These are phyloP conservation scores for Cosmopolites sordidus DNA, from an alignment of 2,888 invertebrate genomes.

Conservation along the genomic window DNA sequence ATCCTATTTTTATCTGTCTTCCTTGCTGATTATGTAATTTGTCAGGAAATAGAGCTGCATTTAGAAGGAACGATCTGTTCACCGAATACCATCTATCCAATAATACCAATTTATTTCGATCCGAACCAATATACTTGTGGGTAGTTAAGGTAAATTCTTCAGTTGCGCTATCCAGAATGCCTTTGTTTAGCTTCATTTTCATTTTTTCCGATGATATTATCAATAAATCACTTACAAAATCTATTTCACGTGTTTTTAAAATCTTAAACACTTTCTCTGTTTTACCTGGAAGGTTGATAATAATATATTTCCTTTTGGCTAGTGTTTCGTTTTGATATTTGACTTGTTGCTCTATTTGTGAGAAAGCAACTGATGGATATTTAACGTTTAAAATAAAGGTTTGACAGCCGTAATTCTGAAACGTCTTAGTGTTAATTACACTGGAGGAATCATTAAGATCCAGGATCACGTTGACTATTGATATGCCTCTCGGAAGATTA, in stretches of 20 bases:
- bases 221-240: conserved; percentile 31
- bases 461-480: conserved; percentile 10
- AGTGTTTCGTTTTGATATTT: conserved; percentile 27
- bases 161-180: neutral
- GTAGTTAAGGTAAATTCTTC: conserved; percentile 27
- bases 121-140: conserved; percentile 27
- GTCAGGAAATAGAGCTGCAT: conserved; percentile 30
- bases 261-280: conserved; percentile 22
- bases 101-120: conserved; percentile 20
- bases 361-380: conserved; percentile 25
- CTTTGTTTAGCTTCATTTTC: neutral
- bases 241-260: conserved; percentile 27
- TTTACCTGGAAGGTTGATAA: conserved; percentile 21
- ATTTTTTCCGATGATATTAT: conserved; percentile 50
- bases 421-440: conserved; percentile 13
- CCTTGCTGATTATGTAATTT: conserved; percentile 44
- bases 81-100: conserved; percentile 33
- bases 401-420: conserved; percentile 34
- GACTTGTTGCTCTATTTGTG: conserved; percentile 31
- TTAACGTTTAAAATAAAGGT: conserved; percentile 30
- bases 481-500: conserved; percentile 9
- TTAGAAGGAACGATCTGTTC: conserved; percentile 29
- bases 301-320: conserved; percentile 30
- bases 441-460: conserved; percentile 12
- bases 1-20: conserved; percentile 50